Conservation (phyloP, 2,888 invertebrate genomes). For the Drymonia ruficornis region DNA sequence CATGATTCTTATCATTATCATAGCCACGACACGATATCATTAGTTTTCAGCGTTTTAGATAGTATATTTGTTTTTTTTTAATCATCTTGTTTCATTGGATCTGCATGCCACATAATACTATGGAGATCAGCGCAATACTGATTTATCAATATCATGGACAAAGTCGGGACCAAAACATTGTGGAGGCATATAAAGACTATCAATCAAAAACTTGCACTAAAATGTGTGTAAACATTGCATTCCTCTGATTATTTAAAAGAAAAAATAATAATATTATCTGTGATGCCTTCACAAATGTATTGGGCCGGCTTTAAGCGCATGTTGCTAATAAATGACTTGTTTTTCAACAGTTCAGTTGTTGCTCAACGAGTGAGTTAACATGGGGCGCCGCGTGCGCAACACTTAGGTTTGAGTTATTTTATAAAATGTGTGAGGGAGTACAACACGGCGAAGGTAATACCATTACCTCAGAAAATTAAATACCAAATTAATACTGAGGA, state of each 20-base stretch:
- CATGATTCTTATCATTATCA: conserved; percentile 33
- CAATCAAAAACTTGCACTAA: conserved; percentile 10
- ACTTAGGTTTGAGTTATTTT: conserved; percentile 84
- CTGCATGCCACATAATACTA: conserved; percentile 83
- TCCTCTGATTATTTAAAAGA: too few relatives aligned
- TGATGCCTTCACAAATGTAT: conserved; percentile 67
- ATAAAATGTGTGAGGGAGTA: conserved; percentile 81
- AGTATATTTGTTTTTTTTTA: conserved; percentile 28
- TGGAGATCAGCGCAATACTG: conserved; percentile 70
- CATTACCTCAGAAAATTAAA: conserved; percentile 77
- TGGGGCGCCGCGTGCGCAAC: conserved; percentile 83
- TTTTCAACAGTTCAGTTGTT: conserved; percentile 85
- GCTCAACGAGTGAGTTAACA: conserved; percentile 83
- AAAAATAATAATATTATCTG: conserved; percentile 8
- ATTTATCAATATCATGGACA: conserved; percentile 68
- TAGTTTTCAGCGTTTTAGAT: conserved; percentile 37
- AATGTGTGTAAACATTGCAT: too few relatives aligned
- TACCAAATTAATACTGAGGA: conserved; percentile 65
- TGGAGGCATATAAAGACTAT: conserved; percentile 56
- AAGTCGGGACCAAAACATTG: conserved; percentile 76
- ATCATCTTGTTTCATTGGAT: conserved; percentile 43
- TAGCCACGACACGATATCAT: conserved; percentile 34
- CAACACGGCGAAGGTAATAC: conserved; percentile 80
- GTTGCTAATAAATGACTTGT: conserved; percentile 85
- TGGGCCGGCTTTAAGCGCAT: conserved; percentile 80